phyloP scores from a whole-genome alignment of 1,140 invertebrate species.

The Drosophila suzukii region DNA sequence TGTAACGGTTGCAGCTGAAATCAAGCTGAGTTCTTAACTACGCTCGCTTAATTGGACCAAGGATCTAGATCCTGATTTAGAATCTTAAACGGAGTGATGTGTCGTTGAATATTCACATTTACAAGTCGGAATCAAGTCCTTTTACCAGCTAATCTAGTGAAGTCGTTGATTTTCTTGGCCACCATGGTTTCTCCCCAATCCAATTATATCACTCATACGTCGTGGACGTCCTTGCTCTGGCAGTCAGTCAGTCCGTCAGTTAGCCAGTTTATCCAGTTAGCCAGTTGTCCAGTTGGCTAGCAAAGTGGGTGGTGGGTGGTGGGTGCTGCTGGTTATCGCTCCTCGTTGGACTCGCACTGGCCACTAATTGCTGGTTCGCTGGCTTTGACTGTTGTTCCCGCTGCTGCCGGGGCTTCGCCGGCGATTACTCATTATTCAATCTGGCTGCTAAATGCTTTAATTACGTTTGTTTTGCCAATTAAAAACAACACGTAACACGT shows the following conservation, averaged over 20 bases:
- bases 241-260: slow-evolving; percentile 12
- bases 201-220: slow-evolving; percentile 60
- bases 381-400: background rate
- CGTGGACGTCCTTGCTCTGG: slow-evolving; percentile 6
- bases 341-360: slow-evolving; percentile 13
- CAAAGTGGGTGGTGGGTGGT: too few relatives aligned
- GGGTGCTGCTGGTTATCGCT: slow-evolving; percentile 14
- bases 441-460: slow-evolving; percentile 73
- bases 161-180: background rate
- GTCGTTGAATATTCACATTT: too few relatives aligned
- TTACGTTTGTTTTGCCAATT: slow-evolving; percentile 76
- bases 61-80: too few relatives aligned
- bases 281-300: background rate
- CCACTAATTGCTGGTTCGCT: slow-evolving; percentile 47
- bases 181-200: slow-evolving; percentile 33
- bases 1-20: too few relatives aligned
- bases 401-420: background rate
- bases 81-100: too few relatives aligned
- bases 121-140: too few relatives aligned
- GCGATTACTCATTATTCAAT: slow-evolving; percentile 77
- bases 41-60: too few relatives aligned
- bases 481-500: slow-evolving; percentile 60
- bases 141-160: too few relatives aligned
- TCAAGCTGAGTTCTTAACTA: too few relatives aligned
- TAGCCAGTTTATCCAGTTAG: background rate